Evolutionary conservation across 1,140 invertebrate genomes (phyloP), one percentile per base, ranked within the genome.

Genomic region (Drosophila pruinosa): DNA sequence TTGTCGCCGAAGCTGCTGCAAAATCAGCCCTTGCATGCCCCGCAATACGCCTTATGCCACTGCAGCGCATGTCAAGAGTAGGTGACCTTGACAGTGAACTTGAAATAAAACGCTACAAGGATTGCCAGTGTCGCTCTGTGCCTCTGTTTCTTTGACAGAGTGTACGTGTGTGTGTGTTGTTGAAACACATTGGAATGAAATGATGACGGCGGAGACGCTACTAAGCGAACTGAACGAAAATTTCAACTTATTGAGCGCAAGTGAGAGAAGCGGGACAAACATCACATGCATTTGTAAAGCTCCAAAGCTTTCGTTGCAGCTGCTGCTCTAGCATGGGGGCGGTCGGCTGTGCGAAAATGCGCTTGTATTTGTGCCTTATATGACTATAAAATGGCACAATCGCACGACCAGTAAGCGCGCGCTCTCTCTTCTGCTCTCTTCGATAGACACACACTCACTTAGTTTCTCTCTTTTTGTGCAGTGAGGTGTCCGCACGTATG

Each of bases 11-110:
- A 17, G 47, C 26, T 21, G 53, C 26, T 68, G 45, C 57, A 26
- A 54, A 47, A 64, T 47, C 47, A 53, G 62, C 68, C 41, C 67
- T 67, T 59, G 15, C 41, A 22, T 59, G 24, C 43, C 69, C 56
- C 31, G 19, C 45, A 2, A 12, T 14, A 45, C 22, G 38, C 45
- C 22, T 22, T 38, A 38, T 63, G 41, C 26, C 36, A 43, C 61
- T 59, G 69, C 69, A 80, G 82, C 82, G 82, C 82, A 86, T 86
- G 78, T 34, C 78, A 75, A 88, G 79, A 86, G 86, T 82, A 81
- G 82, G 80, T 91, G 90, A 91, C 90, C 90, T 91, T 91, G 90
- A 91, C 90, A 91, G 90, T 91, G 90, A 91, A 91, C 89, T 91
- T 91, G 88, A 91, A 86, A 91, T 88, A n/a, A 79, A 77, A 80